Evolutionary conservation across 2,797 vertebrate genomes (phyloP), one percentile per base, ranked within the genome.

Genomic region (Neosilurus hyrtlii): DNA sequence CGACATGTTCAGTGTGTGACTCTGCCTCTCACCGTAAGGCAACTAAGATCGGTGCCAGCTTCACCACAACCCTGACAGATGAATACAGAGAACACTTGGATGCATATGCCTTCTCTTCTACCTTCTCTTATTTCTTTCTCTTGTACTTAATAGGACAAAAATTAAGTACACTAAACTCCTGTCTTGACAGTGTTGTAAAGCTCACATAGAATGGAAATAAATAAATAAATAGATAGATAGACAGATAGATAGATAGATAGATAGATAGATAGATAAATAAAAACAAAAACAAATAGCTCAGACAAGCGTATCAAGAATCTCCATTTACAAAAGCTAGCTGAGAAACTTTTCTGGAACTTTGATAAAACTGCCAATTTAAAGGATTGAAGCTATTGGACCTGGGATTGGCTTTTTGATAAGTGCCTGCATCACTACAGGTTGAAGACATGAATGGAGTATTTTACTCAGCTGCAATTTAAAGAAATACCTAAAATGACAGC

Each of bases 291-390:
- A 3, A n/a, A 43, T 43, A 49, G 74, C 22, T 3, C 9, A 12
- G 74, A 49, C 12, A 43, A 43, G 22, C 7, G 1, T 14, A 43
- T 43, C 10, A 43, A n/a, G 9, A n/a, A 43, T 43, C 43, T 43
- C 43, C 43, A 43, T 43, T 43, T 43, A 43, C 43, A 77, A 77
- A 77, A 62, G 54, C 35, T 57, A 22, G 24, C 2, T 14, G 51
- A 75, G 73, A 37, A 62, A 61, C 11, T 76, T 76, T 76, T 76
- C 57, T 76, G 56, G 22, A 76, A 76, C 57, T 77, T 63, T 77
- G 20, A 49, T 62, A 24, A 77, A 77, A 77, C 35, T 37, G 24
- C 1, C 75, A 77, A 63, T 77, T 77, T 77, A 61, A 7, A 61
- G 30, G 43, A 62, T 24, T 61, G 30, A 76, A 43, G 57, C 37